Evolutionary conservation across 2,113 vertebrate genomes (phyloP).

Genomic region (Stomatorhinus ivindoensis): DNA sequence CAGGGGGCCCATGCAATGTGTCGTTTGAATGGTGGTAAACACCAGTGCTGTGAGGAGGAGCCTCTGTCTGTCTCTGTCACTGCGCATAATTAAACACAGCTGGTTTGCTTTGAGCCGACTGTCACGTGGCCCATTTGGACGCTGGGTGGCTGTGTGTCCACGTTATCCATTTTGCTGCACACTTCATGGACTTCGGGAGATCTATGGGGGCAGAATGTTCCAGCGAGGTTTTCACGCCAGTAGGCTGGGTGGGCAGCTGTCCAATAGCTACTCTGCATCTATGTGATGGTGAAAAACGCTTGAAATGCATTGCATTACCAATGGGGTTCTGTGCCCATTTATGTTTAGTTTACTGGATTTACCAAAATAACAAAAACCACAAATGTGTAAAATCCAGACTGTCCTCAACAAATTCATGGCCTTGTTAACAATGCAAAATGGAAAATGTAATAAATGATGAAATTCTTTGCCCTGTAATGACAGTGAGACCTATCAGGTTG

Average conservation of each 20-base stretch:
- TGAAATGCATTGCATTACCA: neutral
- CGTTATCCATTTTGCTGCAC: slow-evolving; percentile 30
- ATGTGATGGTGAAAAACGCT: neutral
- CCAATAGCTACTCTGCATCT: neutral
- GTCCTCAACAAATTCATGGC: neutral
- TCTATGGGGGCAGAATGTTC: slow-evolving; percentile 28
- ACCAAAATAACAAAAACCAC: neutral
- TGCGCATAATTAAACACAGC: neutral
- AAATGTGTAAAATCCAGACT: neutral
- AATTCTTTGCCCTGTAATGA: neutral
- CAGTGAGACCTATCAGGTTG: neutral
- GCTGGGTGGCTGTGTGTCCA: neutral
- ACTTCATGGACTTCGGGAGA: slow-evolving; percentile 15
- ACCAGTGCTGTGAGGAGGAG: neutral
- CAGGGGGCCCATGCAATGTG: neutral
- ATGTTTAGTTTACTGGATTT: neutral
- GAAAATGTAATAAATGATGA: neutral
- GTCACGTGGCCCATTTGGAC: neutral
- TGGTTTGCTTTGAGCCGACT: neutral
- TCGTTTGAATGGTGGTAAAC: neutral
- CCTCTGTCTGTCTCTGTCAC: neutral
- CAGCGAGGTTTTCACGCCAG: neutral
- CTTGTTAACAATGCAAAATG: neutral
- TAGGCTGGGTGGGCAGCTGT: neutral
- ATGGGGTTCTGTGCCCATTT: neutral